Evolutionary conservation across 2,113 vertebrate genomes (phyloP).

Genomic region (Danio rerio): DNA sequence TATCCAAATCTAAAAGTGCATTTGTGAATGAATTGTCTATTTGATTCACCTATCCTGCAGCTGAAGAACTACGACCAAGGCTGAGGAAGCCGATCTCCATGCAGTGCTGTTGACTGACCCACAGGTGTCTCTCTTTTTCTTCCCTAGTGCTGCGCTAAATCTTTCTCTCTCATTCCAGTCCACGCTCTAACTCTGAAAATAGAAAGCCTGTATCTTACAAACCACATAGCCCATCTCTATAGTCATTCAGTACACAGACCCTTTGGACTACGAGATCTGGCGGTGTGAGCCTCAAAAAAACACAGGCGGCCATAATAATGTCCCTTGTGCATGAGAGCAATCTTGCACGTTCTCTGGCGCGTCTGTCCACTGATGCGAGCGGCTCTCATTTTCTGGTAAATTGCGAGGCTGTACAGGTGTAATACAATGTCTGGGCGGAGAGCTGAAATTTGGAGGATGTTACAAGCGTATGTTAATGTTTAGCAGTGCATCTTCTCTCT

Average conservation of each 20-base stretch:
- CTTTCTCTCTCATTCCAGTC: constrained; percentile 38
- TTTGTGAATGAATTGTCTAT: not conserved
- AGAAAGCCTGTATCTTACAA: constrained; percentile 27
- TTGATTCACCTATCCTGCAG: too few relatives aligned
- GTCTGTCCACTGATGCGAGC: constrained; percentile 60
- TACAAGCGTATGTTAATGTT: constrained; percentile 57
- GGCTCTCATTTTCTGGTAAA: constrained; percentile 59
- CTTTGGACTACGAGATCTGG: constrained; percentile 46
- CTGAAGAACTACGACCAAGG: not conserved
- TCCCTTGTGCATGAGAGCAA: constrained; percentile 46
- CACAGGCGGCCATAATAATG: constrained; percentile 35
- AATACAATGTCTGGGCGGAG: constrained; percentile 40
- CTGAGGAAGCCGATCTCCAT: constrained; percentile 27
- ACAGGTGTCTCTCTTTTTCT: constrained; percentile 84
- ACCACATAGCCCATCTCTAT: constrained; percentile 39
- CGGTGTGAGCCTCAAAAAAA: constrained; percentile 45
- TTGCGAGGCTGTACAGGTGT: constrained; percentile 44
- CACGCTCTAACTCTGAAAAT: constrained; percentile 46
- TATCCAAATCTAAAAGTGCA: not conserved
- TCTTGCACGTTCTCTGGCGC: constrained; percentile 58
- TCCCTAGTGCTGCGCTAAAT: constrained; percentile 58
- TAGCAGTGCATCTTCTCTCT: constrained; percentile 13
- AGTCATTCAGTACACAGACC: constrained; percentile 49
- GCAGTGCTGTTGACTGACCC: constrained; percentile 71
- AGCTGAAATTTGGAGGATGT: constrained; percentile 53